Evolutionary conservation across 2,113 vertebrate genomes (phyloP), one percentile per base, ranked within the genome.

Genomic region (Ameiurus melas): DNA sequence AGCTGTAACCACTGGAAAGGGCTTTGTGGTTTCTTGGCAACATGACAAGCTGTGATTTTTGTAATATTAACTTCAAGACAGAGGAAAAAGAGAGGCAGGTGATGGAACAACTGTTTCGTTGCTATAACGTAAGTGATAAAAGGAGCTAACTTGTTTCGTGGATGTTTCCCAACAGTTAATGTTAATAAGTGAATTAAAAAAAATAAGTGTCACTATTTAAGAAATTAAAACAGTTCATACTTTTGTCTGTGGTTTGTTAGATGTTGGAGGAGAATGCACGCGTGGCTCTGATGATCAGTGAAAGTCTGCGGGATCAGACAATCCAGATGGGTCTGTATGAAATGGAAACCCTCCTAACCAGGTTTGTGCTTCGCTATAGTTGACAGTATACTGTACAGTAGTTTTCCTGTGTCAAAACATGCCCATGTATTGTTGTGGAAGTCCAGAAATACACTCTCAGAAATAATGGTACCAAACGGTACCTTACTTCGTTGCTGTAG

Each of bases 311-410:
- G 90, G 95, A 95, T 86, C 97, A 97, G 92, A 95, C 97, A 9
- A 96, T 96, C 39, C 93, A 92, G 90, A 98, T 98, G 96, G 97
- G 97, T 5, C 92, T 99, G 82, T 96, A 96, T 75, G 97, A 99
- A 92, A 95, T 99, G 82, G 96, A 97, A 83, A 94, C 93, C 58
- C 97, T 98, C 89, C 92, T 99, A 6, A 95, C 96, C 92, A 97
- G 97, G 98, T 99, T 87, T 75, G 90, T 53, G 19, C 7, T 36
- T 55, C 19, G 19, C 55, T 19, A 30, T 30, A 55, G 27, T 30
- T 6, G 8, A 36, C 33, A 33, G 57, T 33, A 33, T 43, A 43
- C 39, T 43, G 39, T 19, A 19, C 14, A 5, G 13, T 53, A 22
- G 14, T 36, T 71, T 16, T 36, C 68, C 33, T 7, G 6, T 22